Percentiles rank a stretch among this genome's conserved stretches.
phyloP scores from a whole-genome alignment of 2,797 vertebrate species.

The Sitta carolinensis region DNA sequence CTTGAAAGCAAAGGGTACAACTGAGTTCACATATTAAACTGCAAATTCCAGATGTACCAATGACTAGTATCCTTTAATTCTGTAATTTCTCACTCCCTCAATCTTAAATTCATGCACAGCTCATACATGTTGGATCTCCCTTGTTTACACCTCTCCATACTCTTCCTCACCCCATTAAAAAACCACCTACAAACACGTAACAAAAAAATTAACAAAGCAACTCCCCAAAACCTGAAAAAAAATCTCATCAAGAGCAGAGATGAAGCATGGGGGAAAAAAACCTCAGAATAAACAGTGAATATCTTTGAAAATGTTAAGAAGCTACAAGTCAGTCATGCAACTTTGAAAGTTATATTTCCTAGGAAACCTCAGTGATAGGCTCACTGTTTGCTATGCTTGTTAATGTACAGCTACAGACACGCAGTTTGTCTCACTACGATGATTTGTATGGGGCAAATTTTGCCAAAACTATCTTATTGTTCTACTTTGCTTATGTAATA shows the following conservation, averaged over 20 bases:
- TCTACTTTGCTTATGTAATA: background rate
- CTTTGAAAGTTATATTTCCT: background rate
- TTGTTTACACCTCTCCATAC: accelerated
- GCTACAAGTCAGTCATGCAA: background rate
- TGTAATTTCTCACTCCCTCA: background rate
- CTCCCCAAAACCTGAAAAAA: background rate
- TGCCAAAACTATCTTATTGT: background rate
- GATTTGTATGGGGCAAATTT: background rate
- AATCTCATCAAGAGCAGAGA: background rate
- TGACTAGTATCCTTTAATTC: background rate
- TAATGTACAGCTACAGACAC: background rate
- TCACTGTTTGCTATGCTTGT: background rate
- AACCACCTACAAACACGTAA: background rate
- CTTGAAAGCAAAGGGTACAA: background rate
- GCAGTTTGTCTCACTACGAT: background rate
- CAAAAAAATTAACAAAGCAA: background rate
- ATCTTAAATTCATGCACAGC: background rate
- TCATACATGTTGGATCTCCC: background rate
- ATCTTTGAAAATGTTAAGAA: background rate
- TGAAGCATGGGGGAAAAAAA: accelerated
- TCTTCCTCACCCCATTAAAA: background rate
- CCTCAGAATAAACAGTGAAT: background rate
- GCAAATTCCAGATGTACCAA: background rate
- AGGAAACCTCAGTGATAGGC: background rate
- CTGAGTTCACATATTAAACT: background rate